Evolutionary conservation across 2,113 vertebrate genomes (phyloP), one percentile per base, ranked within the genome.

Genomic region (Nestor notabilis): DNA sequence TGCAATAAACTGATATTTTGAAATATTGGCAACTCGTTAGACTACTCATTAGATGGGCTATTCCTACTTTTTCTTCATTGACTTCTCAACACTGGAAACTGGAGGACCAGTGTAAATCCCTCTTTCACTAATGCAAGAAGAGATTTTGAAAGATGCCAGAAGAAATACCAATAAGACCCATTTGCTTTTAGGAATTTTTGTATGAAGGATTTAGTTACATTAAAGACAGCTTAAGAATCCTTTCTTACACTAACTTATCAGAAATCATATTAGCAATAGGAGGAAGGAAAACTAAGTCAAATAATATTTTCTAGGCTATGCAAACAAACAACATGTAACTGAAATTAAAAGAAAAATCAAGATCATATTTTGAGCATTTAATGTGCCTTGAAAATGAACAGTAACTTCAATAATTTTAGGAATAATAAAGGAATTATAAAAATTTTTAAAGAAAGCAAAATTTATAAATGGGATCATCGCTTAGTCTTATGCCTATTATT

Each of bases 391-490:
- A 64, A 82, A 82, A 89, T 10, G 31, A 65, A 23, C 3, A 41
- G 21, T 43, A 46, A 35, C 9, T 27, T 79, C 17, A 76, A 58
- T 53, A 41, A 47, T 3, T 15, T 75, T 31, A 56, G 13, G 29
- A 44, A 47, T 14, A 47, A 37, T 2, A 5, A 64, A 72, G 9
- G 12, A 37, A 66, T 29, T 0, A 35, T 77, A 28, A 72, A 82
- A 44, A 23, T 2, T 29, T 44, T 5, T 61, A 74, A 46, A 13
- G 1, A 0, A 80, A 43, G 4, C 2, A 70, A 52, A 86, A 47
- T 4, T 14, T 7, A 44, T 43, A 43, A 69, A 77, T 33, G 8
- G 3, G 13, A 55, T 77, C 0, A 10, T 52, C 0, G 0, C 10
- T 56, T 7, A 49, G 7, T 23, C 21, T 53, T 47, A 37, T 50